Base-by-base conservation (phyloP, 92 coral and sea anemone genomes). In the Hydrozoanthus gracilis region DNA sequence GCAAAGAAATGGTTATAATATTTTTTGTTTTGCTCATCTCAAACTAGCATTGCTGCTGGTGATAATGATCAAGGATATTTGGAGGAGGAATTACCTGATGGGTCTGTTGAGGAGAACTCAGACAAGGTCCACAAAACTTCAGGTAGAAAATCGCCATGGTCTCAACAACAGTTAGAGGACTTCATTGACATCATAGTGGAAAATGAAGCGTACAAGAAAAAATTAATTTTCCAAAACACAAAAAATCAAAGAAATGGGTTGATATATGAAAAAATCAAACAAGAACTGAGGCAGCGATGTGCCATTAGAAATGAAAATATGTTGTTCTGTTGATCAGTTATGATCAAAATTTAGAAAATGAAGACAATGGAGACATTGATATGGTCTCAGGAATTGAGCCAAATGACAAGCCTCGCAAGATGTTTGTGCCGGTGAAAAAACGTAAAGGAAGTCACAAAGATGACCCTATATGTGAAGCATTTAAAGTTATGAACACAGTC, bases 371-470 rank as follows among this genome's bases (percentile, higher is more conserved):
- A 4, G 4, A 5, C 77, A 72, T 2, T 2, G 77, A 72, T 47
- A 10, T 20, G 71, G 66, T 7, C 79, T 71, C 68, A 83, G 87
- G 27, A 48, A 83, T 79, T 17, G 72, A 73, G 13, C 13, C 79
- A 71, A 60, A 71, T 55, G 44, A 14, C 11, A 72, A 56, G 68
- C 71, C 55, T 14, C 13, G 51, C 16, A 77, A 77, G 35, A 3
- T 77, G 77, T 72, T 72, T 72, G 83, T 86, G 64, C 89, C 89
- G 60, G 89, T 86, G 76, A 86, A 74, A 86, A 76, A 47, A 74
- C 50, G 11, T 60, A 86, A 86, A 61, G 61, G 83, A 86, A 75
- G 76, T 7, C 65, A 47, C 61, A 86, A 86, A 76, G 74, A 55
- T 75, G 89, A 76, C 89, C 70, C 67, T 12, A 9, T 44, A 27